Conservation (phyloP, 2,113 vertebrate species). For the Calypte anna region DNA sequence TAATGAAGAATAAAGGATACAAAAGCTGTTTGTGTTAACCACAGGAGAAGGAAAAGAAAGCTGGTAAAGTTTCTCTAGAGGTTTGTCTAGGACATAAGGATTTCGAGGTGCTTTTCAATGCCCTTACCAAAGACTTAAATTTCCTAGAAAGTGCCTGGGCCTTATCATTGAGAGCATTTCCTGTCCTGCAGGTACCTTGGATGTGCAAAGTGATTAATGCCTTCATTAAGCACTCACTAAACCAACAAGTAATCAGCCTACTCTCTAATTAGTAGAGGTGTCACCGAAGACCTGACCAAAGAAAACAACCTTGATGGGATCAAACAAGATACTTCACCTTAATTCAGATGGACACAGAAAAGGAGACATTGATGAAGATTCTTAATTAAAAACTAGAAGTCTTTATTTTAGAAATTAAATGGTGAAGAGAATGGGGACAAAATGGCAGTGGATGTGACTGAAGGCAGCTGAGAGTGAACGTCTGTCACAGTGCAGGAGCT, state of each 20-base stretch:
- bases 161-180: background rate
- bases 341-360: background rate
- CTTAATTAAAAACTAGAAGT: constrained; percentile 20
- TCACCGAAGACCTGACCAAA: background rate
- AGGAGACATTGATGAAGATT: constrained; percentile 46
- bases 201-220: constrained; percentile 23
- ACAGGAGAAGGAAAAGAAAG: background rate
- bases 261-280: constrained; percentile 36
- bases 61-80: background rate
- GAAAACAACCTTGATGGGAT: constrained; percentile 31
- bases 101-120: background rate
- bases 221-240: constrained; percentile 17
- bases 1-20: background rate
- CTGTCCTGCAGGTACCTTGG: background rate
- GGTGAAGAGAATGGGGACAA: background rate
- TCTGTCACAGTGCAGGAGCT: background rate
- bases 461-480: background rate
- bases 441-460: background rate
- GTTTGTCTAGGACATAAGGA: background rate
- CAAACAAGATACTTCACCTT: background rate
- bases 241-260: constrained; percentile 29
- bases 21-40: background rate
- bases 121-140: background rate
- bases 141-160: constrained; percentile 21
- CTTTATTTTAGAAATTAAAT: constrained; percentile 60